phyloP scores from a whole-genome alignment of 2,888 invertebrate species.

The Pharmacophagus antenor region DNA sequence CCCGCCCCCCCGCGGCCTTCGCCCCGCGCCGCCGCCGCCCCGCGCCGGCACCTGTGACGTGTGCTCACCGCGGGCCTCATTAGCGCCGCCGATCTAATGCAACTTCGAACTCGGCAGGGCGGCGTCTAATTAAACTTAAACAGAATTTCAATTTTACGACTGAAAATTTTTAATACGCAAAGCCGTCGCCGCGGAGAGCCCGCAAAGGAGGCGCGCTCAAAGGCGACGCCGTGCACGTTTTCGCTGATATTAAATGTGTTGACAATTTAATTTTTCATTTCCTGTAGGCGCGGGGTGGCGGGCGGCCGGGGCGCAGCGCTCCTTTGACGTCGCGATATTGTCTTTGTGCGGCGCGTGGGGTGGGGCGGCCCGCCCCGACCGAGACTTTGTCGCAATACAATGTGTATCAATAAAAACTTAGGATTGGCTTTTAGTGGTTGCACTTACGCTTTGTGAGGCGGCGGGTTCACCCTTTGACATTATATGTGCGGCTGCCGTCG shows the following conservation, averaged over 20 bases:
- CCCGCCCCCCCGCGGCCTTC: conserved; percentile 36
- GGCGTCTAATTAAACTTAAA: conserved; percentile 77
- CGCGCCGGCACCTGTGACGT: conserved; percentile 62
- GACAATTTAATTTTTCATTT: conserved; percentile 82
- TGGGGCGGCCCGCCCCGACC: conserved; percentile 70
- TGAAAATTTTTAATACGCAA: conserved; percentile 77
- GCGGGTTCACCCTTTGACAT: conserved; percentile 80
- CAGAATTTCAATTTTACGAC: conserved; percentile 77
- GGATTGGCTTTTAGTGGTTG: conserved; percentile 82
- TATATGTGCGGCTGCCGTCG: conserved; percentile 54
- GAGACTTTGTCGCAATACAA: conserved; percentile 82
- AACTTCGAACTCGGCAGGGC: conserved; percentile 72
- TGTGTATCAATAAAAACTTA: conserved; percentile 82
- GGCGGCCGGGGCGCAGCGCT: conserved; percentile 62
- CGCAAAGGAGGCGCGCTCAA: conserved; percentile 75
- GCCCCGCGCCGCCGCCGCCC: conserved; percentile 32
- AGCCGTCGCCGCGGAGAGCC: conserved; percentile 66
- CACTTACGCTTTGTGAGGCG: conserved; percentile 81
- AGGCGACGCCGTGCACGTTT: conserved; percentile 78
- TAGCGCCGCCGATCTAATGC: conserved; percentile 77
- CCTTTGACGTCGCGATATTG: conserved; percentile 82
- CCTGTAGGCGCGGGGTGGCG: conserved; percentile 61
- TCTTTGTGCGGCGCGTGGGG: conserved; percentile 79
- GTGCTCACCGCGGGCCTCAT: conserved; percentile 76
- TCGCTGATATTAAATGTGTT: conserved; percentile 82